Base-by-base conservation (phyloP, 2,113 vertebrate genomes). In the Gambusia affinis region DNA sequence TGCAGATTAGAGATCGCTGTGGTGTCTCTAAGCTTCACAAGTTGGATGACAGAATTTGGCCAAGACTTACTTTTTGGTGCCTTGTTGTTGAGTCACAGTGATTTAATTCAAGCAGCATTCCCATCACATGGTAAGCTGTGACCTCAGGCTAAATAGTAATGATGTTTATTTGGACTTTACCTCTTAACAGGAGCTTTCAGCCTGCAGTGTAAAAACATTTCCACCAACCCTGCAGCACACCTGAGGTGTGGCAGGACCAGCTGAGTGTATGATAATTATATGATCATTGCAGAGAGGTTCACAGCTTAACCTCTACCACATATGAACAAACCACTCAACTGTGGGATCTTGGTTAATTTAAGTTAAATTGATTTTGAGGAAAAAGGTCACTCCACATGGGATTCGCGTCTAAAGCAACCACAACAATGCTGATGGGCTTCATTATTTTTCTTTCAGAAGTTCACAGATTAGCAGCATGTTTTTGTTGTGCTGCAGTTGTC, bases 161-260 rank as follows among this genome's bases (percentile, higher is more conserved):
- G 76, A 86, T 87, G 85, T 84, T 83, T 85, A 86, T 86, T 81
- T 86, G 75, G 76, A 87, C 85, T 70, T 68, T 64, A 73, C 72
- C 73, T 83, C 73, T 76, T 78, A 72, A 86, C 71, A 51, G 39
- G 37, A 64, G 78, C 42, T 64, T 64, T 79, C 66, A 24, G 64
- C 76, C 83, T 44, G 80, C 81, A 73, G 82, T 71, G 51, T 76
- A 44, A 79, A 82, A 82, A 37, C 69, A 72, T 11, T 84, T 76
- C 75, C 78, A 67, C 39, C 71, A 75, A 67, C 61, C 77, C 76
- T 72, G 10, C 70, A 73, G 79, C 85, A 67, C 85, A 91, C 87
- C 80, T 86, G 87, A 78, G 64, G 85, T 77, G 63, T 75, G 70
- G 72, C 90, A 95, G 51, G 95, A 73, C 64, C 81, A 85, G 76